Base-by-base conservation (phyloP, 1,140 invertebrate species). In the Drosophila obscura region DNA sequence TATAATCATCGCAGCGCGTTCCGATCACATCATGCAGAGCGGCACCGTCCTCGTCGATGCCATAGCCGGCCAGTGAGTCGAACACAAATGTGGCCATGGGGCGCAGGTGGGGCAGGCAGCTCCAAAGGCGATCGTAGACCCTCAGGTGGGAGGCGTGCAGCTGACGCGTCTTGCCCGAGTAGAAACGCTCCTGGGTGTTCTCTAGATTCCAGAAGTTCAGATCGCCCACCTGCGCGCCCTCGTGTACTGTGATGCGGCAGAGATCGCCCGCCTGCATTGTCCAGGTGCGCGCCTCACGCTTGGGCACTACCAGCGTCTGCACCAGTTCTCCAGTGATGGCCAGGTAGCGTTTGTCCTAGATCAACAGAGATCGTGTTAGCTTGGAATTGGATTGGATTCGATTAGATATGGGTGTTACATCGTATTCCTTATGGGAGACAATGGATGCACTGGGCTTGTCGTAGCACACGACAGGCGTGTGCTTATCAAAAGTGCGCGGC, bases 21-120 rank as follows among this genome's bases (percentile, higher is more conserved):
- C 92, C 92, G 19, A 93, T 91, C 4, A 93, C 92, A 71, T 93
- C 93, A 72, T 93, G 93, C 28, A 93, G 59, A 0, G 92, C 73
- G 4, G 92, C 93, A 3, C 93, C 93, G 66, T 93, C 92, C 61
- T 92, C 90, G 73, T 93, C 93, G 26, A 93, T 90, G 1, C 93
- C 93, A 50, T 93, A 93, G 1, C 74, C 63, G 9, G 80, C 62
- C 1, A 93, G 60, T 1, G 91, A 90, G 61, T 93, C 93, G 15
- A 87, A 92, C 39, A 93, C 92, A 44, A 93, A 92, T 0, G 93
- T 93, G 8, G 93, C 91, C 91, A 93, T 90, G n/a, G 93, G 93
- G 1, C 92, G 72, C 26, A 93, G 53, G 67, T 92, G 92, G 1
- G 93, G 93, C 26, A 93, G 65, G 43, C 83, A 92, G 68, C 92